Evolutionary conservation across 2,113 vertebrate species (phyloP).

Genomic region (Dendrocopos noguchii): DNA sequence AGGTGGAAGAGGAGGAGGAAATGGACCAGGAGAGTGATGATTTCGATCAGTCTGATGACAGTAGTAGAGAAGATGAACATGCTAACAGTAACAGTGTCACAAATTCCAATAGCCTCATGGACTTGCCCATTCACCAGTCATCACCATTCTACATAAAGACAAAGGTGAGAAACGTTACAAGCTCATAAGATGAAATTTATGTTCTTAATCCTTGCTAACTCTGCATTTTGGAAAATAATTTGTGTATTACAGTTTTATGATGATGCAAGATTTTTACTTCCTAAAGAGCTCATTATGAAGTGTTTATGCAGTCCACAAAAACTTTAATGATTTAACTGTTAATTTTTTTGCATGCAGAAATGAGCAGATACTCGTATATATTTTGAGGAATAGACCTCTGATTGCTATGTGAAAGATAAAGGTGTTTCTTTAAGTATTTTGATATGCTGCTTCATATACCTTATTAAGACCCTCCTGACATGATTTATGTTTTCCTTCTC

Average conservation of each 20-base stretch:
- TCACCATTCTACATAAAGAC: slow-evolving; percentile 86
- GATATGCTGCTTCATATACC: background rate
- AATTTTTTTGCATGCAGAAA: background rate
- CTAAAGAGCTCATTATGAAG: background rate
- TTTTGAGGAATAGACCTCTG: background rate
- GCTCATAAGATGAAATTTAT: background rate
- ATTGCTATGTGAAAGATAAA: background rate
- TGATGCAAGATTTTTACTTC: background rate
- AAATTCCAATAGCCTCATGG: slow-evolving; percentile 86
- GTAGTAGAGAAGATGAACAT: slow-evolving; percentile 89
- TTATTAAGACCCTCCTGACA: fast-evolving
- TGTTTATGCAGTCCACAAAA: background rate
- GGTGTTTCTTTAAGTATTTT: background rate
- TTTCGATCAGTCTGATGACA: slow-evolving; percentile 95
- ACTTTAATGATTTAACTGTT: background rate
- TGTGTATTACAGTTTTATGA: background rate
- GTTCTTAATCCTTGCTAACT: background rate
- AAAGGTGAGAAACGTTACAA: slow-evolving; percentile 83
- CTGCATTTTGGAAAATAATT: background rate
- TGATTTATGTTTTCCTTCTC: background rate
- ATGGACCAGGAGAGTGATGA: slow-evolving; percentile 99
- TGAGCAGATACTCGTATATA: background rate
- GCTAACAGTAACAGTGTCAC: slow-evolving; percentile 86
- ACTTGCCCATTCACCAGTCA: slow-evolving; percentile 84
- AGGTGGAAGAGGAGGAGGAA: slow-evolving; percentile 91